phyloP scores from a whole-genome alignment of 1,140 invertebrate species.

The Pinna nobilis region DNA sequence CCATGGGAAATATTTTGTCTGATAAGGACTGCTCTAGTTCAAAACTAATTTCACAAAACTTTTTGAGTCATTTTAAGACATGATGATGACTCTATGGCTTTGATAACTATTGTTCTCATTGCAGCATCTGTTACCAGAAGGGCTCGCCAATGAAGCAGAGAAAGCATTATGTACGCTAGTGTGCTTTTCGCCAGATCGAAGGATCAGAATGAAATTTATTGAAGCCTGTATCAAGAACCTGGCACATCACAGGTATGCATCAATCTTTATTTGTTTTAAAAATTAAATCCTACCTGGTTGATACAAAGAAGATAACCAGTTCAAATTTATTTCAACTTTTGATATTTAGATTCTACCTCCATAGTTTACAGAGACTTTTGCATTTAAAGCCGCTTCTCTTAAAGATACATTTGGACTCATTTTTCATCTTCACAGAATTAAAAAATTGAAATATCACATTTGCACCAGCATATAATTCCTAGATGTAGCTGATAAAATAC shows the following conservation, averaged over 20 bases:
- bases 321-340: too few relatives aligned
- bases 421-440: too few relatives aligned
- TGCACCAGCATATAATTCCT: too few relatives aligned
- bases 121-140: slow-evolving; percentile 87
- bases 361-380: too few relatives aligned
- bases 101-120: slow-evolving; percentile 51
- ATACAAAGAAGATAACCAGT: too few relatives aligned
- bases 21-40: background rate
- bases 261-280: too few relatives aligned
- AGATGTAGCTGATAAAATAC: too few relatives aligned
- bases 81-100: background rate
- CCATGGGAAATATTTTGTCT: background rate
- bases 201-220: slow-evolving; percentile 94
- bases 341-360: too few relatives aligned
- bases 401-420: too few relatives aligned
- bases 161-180: slow-evolving; percentile 91
- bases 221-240: slow-evolving; percentile 95
- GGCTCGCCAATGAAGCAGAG: slow-evolving; percentile 91
- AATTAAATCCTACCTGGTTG: too few relatives aligned
- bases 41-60: background rate
- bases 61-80: background rate
- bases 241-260: slow-evolving; percentile 83
- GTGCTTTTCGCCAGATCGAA: slow-evolving; percentile 89
- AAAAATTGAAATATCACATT: too few relatives aligned
- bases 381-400: too few relatives aligned